Percentiles rank a stretch among this genome's conserved stretches.
Evolutionary conservation across 2,888 invertebrate species (phyloP).

Genomic region (Philereme transversata): DNA sequence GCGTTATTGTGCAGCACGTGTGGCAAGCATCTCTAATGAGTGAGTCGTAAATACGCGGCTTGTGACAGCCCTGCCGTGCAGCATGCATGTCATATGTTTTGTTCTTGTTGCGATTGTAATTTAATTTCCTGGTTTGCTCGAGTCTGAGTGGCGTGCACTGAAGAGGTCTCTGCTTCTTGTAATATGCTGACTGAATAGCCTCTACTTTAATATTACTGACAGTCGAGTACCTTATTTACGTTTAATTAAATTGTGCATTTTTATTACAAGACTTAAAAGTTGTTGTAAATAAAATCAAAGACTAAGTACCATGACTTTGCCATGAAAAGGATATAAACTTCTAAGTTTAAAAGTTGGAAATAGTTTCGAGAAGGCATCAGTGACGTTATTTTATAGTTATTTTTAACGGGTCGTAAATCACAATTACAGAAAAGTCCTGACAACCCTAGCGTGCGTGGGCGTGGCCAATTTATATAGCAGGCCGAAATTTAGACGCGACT

Average conservation of each 20-base stretch:
- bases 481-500: slow-evolving; percentile 46
- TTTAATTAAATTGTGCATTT: too few relatives aligned
- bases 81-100: slow-evolving; percentile 26
- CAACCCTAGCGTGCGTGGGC: slow-evolving; percentile 37
- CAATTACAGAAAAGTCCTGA: slow-evolving; percentile 19
- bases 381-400: background rate
- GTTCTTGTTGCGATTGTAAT: slow-evolving; percentile 34
- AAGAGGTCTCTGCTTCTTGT: background rate
- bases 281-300: too few relatives aligned
- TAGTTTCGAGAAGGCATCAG: too few relatives aligned
- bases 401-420: slow-evolving; percentile 22
- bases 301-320: too few relatives aligned
- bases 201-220: too few relatives aligned
- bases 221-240: too few relatives aligned
- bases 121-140: slow-evolving; percentile 33
- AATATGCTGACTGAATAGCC: too few relatives aligned
- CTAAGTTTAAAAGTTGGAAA: too few relatives aligned
- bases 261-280: too few relatives aligned
- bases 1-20: slow-evolving; percentile 50
- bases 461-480: slow-evolving; percentile 44
- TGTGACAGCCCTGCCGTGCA: slow-evolving; percentile 32
- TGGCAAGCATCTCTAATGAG: slow-evolving; percentile 44
- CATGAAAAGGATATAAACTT: too few relatives aligned
- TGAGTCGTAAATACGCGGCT: slow-evolving; percentile 43
- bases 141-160: slow-evolving; percentile 10